phyloP scores from a whole-genome alignment of 1,140 invertebrate genomes.

The Papilio glaucus region DNA sequence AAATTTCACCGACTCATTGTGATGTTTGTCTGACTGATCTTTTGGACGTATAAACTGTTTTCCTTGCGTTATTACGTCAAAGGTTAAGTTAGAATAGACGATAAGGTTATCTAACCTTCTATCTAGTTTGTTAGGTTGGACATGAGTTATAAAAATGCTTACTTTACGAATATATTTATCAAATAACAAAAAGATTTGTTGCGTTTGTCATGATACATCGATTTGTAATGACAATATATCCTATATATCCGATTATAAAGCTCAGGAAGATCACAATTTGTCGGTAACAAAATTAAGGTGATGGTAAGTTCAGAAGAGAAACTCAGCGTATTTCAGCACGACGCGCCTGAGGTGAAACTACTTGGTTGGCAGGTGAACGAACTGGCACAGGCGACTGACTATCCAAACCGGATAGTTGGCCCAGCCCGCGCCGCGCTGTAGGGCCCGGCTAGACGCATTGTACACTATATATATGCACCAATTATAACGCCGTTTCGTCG shows the following conservation, averaged over 20 bases:
- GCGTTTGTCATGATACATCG: too few relatives aligned
- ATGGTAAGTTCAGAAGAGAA: constrained; percentile 9
- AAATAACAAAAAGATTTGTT: too few relatives aligned
- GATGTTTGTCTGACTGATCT: too few relatives aligned
- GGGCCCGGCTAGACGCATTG: constrained; percentile 36
- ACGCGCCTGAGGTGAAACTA: constrained; percentile 66
- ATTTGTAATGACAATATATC: neutral
- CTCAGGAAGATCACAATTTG: neutral
- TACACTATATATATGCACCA: constrained; percentile 28
- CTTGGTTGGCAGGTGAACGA: constrained; percentile 69
- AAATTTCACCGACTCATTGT: too few relatives aligned
- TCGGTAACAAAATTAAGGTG: neutral
- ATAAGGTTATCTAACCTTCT: too few relatives aligned
- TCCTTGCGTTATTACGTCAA: too few relatives aligned
- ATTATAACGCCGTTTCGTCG: constrained; percentile 28
- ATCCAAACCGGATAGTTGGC: constrained; percentile 75
- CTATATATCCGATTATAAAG: too few relatives aligned
- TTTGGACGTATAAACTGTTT: too few relatives aligned
- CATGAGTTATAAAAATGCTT: too few relatives aligned
- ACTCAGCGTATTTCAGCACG: constrained; percentile 54
- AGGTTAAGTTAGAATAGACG: too few relatives aligned
- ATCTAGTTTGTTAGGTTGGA: too few relatives aligned
- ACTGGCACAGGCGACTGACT: constrained; percentile 56
- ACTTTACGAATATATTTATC: too few relatives aligned
- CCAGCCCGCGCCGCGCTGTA: constrained; percentile 48